A percentile compares a stretch with the other conserved stretches of the same genome.
Conservation (phyloP, 2,113 vertebrate genomes). For the Lophotis ruficrista region DNA sequence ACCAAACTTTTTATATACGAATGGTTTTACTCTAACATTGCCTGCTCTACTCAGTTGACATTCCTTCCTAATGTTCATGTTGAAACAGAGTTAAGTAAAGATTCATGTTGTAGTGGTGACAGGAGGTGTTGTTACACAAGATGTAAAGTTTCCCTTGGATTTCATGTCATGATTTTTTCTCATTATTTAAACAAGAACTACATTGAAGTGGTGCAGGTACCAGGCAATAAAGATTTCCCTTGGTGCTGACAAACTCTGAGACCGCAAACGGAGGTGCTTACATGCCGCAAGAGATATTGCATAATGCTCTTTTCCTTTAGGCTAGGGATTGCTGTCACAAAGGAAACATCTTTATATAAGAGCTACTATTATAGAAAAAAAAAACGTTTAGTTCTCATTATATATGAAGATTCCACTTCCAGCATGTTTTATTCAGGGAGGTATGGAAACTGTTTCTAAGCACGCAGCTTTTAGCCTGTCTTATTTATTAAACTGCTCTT, state of each 20-base stretch:
- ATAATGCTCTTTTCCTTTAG: slow-evolving; percentile 13
- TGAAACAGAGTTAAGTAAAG: slow-evolving; percentile 52
- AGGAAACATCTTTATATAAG: slow-evolving; percentile 51
- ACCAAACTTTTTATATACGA: neutral
- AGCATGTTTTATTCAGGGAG: neutral
- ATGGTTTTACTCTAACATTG: neutral
- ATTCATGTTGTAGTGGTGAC: slow-evolving; percentile 70
- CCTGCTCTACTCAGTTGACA: neutral
- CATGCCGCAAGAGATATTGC: slow-evolving; percentile 37
- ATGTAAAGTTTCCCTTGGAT: slow-evolving; percentile 67
- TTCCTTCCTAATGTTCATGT: neutral
- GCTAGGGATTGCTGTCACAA: slow-evolving; percentile 19
- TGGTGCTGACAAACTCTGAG: slow-evolving; percentile 59
- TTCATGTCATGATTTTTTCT: slow-evolving; percentile 68
- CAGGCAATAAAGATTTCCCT: slow-evolving; percentile 63
- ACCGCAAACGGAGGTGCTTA: slow-evolving; percentile 45
- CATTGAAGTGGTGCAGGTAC: slow-evolving; percentile 64
- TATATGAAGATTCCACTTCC: neutral
- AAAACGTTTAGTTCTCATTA: neutral
- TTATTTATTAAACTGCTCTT: neutral
- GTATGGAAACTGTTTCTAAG: neutral
- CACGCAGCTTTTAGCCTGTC: neutral
- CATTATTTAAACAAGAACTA: slow-evolving; percentile 69
- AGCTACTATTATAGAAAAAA: neutral
- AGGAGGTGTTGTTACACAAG: slow-evolving; percentile 68